Evolutionary conservation across 2,797 vertebrate genomes (phyloP).

Genomic region (Clarias pachynema): DNA sequence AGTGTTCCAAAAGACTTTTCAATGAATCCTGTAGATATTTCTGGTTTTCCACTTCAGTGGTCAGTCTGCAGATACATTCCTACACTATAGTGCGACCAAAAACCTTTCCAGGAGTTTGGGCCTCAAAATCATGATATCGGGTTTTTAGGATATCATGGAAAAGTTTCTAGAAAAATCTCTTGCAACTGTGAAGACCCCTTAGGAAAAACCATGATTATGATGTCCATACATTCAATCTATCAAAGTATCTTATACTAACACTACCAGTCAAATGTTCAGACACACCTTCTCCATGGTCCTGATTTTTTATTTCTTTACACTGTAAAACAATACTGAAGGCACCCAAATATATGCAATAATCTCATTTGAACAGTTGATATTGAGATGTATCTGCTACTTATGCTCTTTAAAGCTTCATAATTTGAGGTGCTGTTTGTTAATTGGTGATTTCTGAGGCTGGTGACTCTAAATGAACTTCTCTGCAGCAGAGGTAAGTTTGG

Average conservation of each 20-base stretch:
- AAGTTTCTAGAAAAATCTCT: background rate
- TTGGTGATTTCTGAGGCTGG: no score
- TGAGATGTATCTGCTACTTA: no score
- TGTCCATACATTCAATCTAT: background rate
- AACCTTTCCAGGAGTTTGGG: background rate
- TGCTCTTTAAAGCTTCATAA: no score
- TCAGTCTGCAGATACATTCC: background rate
- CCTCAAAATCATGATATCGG: background rate
- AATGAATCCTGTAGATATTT: background rate
- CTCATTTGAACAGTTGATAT: no score
- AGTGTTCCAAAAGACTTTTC: background rate
- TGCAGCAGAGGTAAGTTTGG: no score
- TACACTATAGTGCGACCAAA: background rate
- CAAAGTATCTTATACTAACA: background rate
- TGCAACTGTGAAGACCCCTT: background rate
- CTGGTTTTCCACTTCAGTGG: background rate
- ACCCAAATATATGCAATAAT: no score
- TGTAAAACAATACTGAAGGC: no score
- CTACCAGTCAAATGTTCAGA: no score
- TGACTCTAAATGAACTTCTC: no score
- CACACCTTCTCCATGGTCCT: no score
- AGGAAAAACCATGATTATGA: background rate
- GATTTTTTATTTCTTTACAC: no score
- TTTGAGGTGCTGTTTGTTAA: no score
- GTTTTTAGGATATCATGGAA: background rate